These are phyloP conservation scores for Sphinx pinastri DNA, from an alignment of 2,888 invertebrate species.

Conservation along the genomic window DNA sequence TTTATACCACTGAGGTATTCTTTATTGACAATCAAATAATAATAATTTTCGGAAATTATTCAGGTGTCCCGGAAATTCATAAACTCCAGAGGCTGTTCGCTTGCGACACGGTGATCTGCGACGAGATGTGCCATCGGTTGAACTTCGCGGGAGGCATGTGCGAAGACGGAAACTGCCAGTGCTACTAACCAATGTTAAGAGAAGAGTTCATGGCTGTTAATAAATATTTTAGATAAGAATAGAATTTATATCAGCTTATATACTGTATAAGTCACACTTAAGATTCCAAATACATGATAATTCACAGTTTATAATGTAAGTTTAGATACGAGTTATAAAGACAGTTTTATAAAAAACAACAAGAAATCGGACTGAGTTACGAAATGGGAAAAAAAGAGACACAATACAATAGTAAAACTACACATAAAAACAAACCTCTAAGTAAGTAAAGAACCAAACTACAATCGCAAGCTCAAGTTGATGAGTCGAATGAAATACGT, in stretches of 20 bases:
- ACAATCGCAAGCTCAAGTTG: not conserved
- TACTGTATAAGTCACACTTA: no score
- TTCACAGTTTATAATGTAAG: no score
- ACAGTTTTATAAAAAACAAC: no score
- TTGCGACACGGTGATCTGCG: slow-evolving; percentile 31
- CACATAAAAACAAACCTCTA: slow-evolving; percentile 27
- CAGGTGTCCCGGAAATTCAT: not conserved
- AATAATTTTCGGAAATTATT: not conserved
- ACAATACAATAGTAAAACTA: not conserved
- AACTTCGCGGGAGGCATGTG: slow-evolving; percentile 36
- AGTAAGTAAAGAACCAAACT: not conserved
- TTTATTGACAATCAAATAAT: not conserved
- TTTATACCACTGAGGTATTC: no score
- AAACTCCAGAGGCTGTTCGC: not conserved
- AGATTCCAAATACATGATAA: no score
- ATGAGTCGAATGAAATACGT: slow-evolving; percentile 20
- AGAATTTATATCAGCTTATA: no score
- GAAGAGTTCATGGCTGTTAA: no score
- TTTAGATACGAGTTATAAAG: no score
- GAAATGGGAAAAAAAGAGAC: no score
- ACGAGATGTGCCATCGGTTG: slow-evolving; percentile 30
- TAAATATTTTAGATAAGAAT: no score
- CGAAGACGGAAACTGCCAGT: slow-evolving; percentile 31
- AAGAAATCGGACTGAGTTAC: no score
- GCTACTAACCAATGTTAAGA: slow-evolving; percentile 27